Base-by-base conservation (phyloP, 2,888 invertebrate genomes). In the Agriopis leucophaearia region DNA sequence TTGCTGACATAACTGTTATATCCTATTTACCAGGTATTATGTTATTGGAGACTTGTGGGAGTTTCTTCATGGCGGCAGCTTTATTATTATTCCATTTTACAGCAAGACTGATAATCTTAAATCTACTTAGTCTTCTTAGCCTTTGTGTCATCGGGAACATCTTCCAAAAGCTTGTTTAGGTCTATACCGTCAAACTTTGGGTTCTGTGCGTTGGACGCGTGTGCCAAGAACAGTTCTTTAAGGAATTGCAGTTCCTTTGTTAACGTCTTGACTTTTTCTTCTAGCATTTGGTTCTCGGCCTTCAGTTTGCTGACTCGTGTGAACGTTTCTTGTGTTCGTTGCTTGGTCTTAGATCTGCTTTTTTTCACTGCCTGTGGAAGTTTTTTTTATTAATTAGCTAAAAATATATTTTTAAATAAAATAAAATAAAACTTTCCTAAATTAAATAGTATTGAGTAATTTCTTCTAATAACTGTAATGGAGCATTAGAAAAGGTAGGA, bases 181-280 rank as follows among this genome's bases (percentile, higher is more conserved):
- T 95, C 94, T 15, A 95, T 85, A 0, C 94, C 94, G 44, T 95
- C 94, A 78, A 95, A 94, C 78, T 95, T 95, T 0, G 92, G 81
- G 61, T 90, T 92, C 9, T 90, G 89, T 69, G 92, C 87, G 67
- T 94, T 96, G 78, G 97, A 96, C 45, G 97, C 97, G 84, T 97
- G 97, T 7, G 97, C 97, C 72, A 97, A 88, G 81, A 97, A 97
- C 63, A 97, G 89, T 81, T 97, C 97, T 86, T 97, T 97, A 10
- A 97, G 89, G 80, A 97, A 97, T 54, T 96, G 96, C 35, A 97
- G 88, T 83, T 97, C 97, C 83, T 97, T 97, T 12, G 96, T 96
- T n/a, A 97, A 90, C 64, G 96, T 96, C 81, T 97, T 96, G 3
- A 97, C 97, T 87, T 97, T 97, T 78, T 97, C 96, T 84, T 97